Evolutionary conservation across 2,888 invertebrate genomes (phyloP).

Genomic region (Tetragonula carbonaria): DNA sequence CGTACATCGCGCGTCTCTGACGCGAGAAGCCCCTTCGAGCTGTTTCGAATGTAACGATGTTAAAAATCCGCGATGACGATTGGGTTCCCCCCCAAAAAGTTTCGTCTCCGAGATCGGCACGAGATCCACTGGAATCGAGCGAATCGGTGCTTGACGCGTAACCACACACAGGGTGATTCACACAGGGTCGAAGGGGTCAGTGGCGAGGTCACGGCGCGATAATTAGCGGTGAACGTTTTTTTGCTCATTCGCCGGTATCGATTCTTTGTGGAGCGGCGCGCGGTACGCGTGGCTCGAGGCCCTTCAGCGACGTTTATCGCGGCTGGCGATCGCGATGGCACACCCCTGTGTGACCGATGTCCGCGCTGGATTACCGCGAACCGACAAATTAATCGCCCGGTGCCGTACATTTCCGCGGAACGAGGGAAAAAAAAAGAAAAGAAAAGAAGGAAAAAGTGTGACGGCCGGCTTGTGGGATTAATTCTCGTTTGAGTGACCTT

Average conservation of each 20-base stretch:
- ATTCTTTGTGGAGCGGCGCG: constrained; percentile 7
- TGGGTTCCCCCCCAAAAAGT: too few relatives aligned
- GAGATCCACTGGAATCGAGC: too few relatives aligned
- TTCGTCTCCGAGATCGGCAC: too few relatives aligned
- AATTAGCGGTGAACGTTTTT: constrained; percentile 28
- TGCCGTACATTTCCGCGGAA: too few relatives aligned
- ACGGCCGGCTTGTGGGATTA: constrained; percentile 34
- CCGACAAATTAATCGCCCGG: constrained; percentile 55
- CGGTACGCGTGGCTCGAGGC: background rate
- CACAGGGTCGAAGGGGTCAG: background rate
- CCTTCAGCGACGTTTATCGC: constrained; percentile 53
- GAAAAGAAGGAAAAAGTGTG: background rate
- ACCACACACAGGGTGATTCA: background rate
- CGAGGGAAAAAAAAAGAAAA: too few relatives aligned
- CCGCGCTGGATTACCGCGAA: constrained; percentile 46
- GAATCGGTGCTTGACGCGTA: too few relatives aligned
- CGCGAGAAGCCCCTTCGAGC: too few relatives aligned
- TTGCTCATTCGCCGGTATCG: constrained; percentile 38
- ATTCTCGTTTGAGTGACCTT: constrained; percentile 40
- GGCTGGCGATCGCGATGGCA: constrained; percentile 37
- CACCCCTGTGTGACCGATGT: constrained; percentile 31
- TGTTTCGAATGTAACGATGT: too few relatives aligned
- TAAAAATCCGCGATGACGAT: too few relatives aligned
- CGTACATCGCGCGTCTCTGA: too few relatives aligned
- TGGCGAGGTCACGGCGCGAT: background rate